Conservation (phyloP, 2,888 invertebrate species). For the Rambutsinella grinnellia region DNA sequence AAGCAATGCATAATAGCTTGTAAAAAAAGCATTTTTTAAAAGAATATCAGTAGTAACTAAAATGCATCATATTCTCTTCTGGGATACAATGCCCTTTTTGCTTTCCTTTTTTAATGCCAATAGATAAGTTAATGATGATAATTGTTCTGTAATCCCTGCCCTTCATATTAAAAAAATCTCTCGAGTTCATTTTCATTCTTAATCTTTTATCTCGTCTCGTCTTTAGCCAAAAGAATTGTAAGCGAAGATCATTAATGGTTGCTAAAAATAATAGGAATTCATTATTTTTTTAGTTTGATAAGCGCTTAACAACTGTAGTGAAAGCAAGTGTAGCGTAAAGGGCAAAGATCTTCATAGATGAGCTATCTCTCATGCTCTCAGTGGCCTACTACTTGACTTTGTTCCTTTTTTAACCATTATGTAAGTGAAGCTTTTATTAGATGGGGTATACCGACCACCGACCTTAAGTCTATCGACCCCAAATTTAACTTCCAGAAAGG, state of each 20-base stretch:
- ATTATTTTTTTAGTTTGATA: too few relatives aligned
- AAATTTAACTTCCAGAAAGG: too few relatives aligned
- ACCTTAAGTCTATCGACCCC: constrained; percentile 43
- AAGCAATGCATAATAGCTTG: background rate
- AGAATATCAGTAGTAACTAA: background rate
- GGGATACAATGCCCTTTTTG: constrained; percentile 9
- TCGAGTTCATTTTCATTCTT: background rate
- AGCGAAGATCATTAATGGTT: background rate
- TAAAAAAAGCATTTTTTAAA: background rate
- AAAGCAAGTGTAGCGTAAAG: constrained; percentile 51
- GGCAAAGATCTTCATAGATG: constrained; percentile 55
- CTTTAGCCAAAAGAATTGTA: constrained; percentile 3
- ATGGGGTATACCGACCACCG: constrained; percentile 36
- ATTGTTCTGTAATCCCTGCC: constrained; percentile 7
- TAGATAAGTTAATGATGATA: constrained; percentile 12
- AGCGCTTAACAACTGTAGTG: too few relatives aligned
- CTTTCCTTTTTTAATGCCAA: constrained; percentile 45
- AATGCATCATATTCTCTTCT: too few relatives aligned
- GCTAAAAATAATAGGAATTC: constrained; percentile 19
- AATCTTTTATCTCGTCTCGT: constrained; percentile 3
- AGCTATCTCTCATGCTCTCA: constrained; percentile 24
- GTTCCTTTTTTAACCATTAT: background rate
- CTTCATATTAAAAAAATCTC: background rate
- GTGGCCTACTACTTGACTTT: constrained; percentile 41
- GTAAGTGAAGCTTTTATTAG: constrained; percentile 37